Percentiles rank a stretch among this genome's conserved stretches.
Evolutionary conservation across 1,140 invertebrate genomes (phyloP).

Genomic region (Brachionus koreanus): DNA sequence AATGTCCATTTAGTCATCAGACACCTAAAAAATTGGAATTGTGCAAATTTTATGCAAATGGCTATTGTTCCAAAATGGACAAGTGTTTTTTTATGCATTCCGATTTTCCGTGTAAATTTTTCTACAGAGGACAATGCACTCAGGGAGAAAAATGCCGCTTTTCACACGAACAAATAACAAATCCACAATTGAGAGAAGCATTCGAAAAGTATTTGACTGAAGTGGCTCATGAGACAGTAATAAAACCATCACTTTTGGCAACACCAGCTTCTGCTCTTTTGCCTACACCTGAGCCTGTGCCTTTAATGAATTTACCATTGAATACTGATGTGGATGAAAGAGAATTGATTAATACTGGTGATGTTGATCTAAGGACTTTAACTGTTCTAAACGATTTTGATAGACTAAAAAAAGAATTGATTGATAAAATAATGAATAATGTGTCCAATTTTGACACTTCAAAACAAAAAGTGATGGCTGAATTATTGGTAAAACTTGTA

Average conservation of each 20-base stretch:
- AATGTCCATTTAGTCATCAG: conserved; percentile 81
- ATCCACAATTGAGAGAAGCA: conserved; percentile 50
- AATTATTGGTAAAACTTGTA: conserved; percentile 34
- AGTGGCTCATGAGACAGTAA: neutral
- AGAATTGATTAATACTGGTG: neutral
- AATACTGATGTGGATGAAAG: conserved; percentile 35
- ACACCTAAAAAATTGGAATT: conserved; percentile 80
- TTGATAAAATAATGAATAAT: conserved; percentile 40
- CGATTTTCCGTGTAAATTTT: conserved; percentile 96
- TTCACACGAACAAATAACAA: conserved; percentile 78
- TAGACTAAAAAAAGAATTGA: conserved; percentile 11
- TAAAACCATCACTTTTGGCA: neutral
- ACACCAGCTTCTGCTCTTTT: neutral
- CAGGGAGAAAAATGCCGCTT: conserved; percentile 78
- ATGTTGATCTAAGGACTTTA: neutral
- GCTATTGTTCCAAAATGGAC: conserved; percentile 87
- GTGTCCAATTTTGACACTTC: neutral
- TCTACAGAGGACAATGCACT: conserved; percentile 79
- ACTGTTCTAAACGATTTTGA: neutral
- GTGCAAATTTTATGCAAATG: conserved; percentile 93
- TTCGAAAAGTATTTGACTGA: conserved; percentile 42
- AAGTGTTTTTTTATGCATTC: conserved; percentile 92
- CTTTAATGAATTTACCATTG: conserved; percentile 20
- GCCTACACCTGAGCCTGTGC: neutral
- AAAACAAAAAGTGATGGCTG: neutral